Evolutionary conservation across 1,140 invertebrate species (phyloP).

Genomic region (Camponotus vicinus): DNA sequence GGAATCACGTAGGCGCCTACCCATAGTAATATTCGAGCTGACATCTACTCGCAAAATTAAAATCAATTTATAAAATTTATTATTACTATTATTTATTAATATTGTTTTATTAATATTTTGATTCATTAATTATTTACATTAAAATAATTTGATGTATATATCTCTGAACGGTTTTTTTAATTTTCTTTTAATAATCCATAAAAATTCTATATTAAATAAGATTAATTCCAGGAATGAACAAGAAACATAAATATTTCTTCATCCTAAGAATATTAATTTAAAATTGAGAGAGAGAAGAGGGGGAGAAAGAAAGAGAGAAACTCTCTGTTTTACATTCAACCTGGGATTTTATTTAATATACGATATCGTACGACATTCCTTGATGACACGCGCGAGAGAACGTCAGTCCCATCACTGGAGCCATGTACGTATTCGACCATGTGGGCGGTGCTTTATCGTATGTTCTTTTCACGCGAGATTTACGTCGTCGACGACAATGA

Average conservation of each 20-base stretch:
- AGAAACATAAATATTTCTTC: background rate
- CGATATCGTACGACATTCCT: background rate
- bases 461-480: constrained; percentile 68
- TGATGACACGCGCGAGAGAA: background rate
- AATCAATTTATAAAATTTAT: constrained; percentile 5
- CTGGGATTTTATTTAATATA: background rate
- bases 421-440: constrained; percentile 41
- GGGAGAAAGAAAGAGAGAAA: background rate
- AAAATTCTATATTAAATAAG: background rate
- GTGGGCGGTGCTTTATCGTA: constrained; percentile 55
- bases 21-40: constrained; percentile 23
- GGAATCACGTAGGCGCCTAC: constrained; percentile 75
- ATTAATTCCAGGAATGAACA: background rate
- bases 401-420: constrained; percentile 44
- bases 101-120: background rate
- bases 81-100: background rate
- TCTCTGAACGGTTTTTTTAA: no score
- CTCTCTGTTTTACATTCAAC: background rate
- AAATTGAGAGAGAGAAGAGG: no score
- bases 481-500: constrained; percentile 76
- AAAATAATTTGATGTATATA: background rate
- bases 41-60: background rate
- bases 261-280: no score
- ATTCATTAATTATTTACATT: background rate
- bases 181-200: background rate